A percentile compares a stretch with the other conserved stretches of the same genome.
Evolutionary conservation across 2,888 invertebrate genomes (phyloP).

Genomic region (Apocheima hispidaria): DNA sequence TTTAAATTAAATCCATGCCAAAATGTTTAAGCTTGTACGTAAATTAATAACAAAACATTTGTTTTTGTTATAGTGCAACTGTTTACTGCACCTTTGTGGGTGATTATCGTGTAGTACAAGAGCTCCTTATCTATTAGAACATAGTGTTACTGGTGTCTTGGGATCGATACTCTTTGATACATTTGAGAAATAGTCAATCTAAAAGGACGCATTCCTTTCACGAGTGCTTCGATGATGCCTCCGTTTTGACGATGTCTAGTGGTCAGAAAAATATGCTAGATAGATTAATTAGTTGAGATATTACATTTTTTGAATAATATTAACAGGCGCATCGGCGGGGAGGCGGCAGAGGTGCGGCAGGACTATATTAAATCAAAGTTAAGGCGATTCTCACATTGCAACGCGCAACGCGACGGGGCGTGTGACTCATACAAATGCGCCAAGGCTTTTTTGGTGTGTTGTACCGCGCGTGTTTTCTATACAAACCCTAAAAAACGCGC

Average conservation of each 20-base stretch:
- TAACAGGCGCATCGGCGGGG: no score
- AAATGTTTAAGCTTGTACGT: not conserved
- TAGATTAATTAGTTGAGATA: not conserved
- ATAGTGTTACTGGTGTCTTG: not conserved
- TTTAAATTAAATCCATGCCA: not conserved
- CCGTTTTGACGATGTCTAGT: no score
- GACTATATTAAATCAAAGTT: no score
- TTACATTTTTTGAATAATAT: not conserved
- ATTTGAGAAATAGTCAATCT: slow-evolving; percentile 13
- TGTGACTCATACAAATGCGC: no score
- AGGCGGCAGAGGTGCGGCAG: no score
- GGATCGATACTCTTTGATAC: slow-evolving; percentile 13
- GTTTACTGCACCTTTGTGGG: not conserved
- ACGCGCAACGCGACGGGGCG: no score
- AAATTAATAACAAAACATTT: not conserved
- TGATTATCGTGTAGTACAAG: not conserved
- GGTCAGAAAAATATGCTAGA: not conserved
- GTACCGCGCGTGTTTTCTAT: no score
- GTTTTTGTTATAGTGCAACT: not conserved
- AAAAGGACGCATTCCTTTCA: slow-evolving; percentile 14
- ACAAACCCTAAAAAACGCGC: no score
- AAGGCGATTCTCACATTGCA: no score
- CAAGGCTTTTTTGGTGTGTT: no score
- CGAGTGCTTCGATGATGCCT: no score
- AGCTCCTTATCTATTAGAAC: not conserved